These are phyloP conservation scores for Autographa pulchrina DNA, from an alignment of 2,888 invertebrate genomes.

Conservation along the genomic window DNA sequence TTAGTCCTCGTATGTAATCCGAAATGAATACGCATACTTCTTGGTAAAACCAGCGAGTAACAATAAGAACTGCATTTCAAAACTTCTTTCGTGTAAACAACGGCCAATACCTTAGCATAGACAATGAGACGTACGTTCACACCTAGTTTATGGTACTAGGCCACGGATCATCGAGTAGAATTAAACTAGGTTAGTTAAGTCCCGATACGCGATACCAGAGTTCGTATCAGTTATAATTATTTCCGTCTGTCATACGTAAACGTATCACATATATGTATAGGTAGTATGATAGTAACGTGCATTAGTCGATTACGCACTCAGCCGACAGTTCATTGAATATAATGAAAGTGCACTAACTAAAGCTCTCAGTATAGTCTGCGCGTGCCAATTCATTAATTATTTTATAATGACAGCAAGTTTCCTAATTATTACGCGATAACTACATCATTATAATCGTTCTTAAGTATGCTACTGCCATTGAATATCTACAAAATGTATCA, in stretches of 20 bases:
- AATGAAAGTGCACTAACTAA: slow-evolving; percentile 28
- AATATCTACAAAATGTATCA: background rate
- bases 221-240: slow-evolving; percentile 52
- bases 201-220: slow-evolving; percentile 47
- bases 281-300: slow-evolving; percentile 39
- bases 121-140: slow-evolving; percentile 38
- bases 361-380: slow-evolving; percentile 28
- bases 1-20: background rate
- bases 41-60: background rate
- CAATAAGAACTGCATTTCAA: slow-evolving; percentile 9
- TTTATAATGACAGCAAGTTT: slow-evolving; percentile 5
- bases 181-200: slow-evolving; percentile 52
- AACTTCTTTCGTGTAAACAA: slow-evolving; percentile 27
- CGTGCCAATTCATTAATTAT: slow-evolving; percentile 43
- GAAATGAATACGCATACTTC: background rate
- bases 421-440: slow-evolving; percentile 6
- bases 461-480: background rate
- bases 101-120: slow-evolving; percentile 21
- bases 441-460: background rate
- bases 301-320: slow-evolving; percentile 43
- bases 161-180: slow-evolving; percentile 37
- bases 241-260: slow-evolving; percentile 47
- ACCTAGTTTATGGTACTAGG: slow-evolving; percentile 33
- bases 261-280: slow-evolving; percentile 25
- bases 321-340: slow-evolving; percentile 17